These are phyloP conservation scores for Scylla paramamosain DNA, from an alignment of 1,140 invertebrate genomes.

Conservation along the genomic window DNA sequence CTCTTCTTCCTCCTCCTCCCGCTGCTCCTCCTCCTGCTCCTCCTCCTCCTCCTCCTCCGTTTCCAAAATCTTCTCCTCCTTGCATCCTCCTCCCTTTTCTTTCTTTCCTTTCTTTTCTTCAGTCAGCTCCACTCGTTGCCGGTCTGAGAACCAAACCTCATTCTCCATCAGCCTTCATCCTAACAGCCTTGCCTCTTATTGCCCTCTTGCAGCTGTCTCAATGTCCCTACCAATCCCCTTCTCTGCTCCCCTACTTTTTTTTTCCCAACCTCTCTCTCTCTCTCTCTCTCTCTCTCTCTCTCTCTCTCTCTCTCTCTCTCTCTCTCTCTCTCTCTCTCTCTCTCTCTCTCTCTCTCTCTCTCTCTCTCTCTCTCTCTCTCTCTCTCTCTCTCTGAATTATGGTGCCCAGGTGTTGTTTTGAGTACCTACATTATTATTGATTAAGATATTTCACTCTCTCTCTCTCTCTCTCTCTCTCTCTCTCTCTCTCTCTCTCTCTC, in stretches of 20 bases:
- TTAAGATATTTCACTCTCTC: too few relatives aligned
- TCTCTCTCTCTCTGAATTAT: too few relatives aligned
- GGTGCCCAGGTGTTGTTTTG: not conserved
- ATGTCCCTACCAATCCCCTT: too few relatives aligned
- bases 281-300: conserved; percentile 20
- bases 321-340: conserved; percentile 2
- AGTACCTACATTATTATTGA: too few relatives aligned
- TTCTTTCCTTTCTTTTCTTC: not conserved
- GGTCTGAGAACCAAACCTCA: not conserved
- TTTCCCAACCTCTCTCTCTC: not conserved
- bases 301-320: conserved; percentile 20
- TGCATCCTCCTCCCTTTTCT: not conserved
- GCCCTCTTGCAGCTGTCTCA: too few relatives aligned
- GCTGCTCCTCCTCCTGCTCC: too few relatives aligned
- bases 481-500: too few relatives aligned
- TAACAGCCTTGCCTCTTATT: not conserved
- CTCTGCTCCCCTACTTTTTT: not conserved
- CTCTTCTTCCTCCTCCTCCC: not conserved
- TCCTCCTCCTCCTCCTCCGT: too few relatives aligned
- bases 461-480: too few relatives aligned
- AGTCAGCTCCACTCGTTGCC: not conserved
- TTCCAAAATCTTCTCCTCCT: not conserved
- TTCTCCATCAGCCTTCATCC: not conserved
- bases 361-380: too few relatives aligned
- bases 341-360: too few relatives aligned